These are phyloP conservation scores for Tupaia chinensis DNA, from an alignment of 2,113 vertebrate species.

Conservation along the genomic window DNA sequence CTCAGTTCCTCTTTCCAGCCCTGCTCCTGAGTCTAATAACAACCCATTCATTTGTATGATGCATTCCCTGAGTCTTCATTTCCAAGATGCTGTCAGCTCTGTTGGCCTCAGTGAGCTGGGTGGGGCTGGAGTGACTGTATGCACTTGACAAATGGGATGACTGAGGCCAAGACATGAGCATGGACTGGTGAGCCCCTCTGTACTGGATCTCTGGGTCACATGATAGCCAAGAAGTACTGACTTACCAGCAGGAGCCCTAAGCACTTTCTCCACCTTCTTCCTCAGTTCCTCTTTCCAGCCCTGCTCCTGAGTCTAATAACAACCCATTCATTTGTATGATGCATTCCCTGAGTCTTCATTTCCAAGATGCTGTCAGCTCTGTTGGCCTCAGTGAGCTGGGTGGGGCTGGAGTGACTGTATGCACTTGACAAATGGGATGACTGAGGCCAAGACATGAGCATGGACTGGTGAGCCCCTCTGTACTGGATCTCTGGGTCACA, in stretches of 20 bases:
- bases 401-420: background rate
- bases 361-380: background rate
- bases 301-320: slow-evolving; percentile 27
- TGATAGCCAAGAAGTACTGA: background rate
- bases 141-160: background rate
- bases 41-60: slow-evolving; percentile 14
- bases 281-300: background rate
- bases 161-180: background rate
- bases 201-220: background rate
- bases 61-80: background rate
- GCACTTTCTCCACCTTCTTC: background rate
- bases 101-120: background rate
- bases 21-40: slow-evolving; percentile 27
- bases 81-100: background rate
- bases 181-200: background rate
- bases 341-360: background rate
- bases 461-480: background rate
- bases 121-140: background rate
- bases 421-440: background rate
- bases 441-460: background rate
- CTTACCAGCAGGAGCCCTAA: background rate
- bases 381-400: background rate
- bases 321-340: slow-evolving; percentile 14
- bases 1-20: background rate
- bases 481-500: background rate